These are phyloP conservation scores for Lacanobia oleracea DNA, from an alignment of 2,888 invertebrate genomes.

Conservation along the genomic window DNA sequence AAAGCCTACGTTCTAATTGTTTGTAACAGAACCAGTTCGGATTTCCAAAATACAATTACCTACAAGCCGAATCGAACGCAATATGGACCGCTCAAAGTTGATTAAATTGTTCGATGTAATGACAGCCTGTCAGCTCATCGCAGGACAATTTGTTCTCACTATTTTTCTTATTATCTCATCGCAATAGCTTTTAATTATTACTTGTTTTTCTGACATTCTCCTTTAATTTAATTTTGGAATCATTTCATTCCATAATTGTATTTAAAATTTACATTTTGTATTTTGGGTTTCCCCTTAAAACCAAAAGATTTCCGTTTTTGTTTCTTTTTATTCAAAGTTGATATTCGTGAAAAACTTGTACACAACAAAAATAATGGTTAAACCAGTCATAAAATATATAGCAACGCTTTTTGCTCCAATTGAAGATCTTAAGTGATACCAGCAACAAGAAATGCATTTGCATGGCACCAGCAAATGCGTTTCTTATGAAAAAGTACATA, in stretches of 20 bases:
- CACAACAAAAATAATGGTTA: neutral
- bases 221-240: neutral
- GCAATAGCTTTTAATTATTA: neutral
- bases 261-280: neutral
- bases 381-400: neutral
- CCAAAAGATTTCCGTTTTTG: neutral
- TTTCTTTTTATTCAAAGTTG: neutral
- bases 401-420: neutral
- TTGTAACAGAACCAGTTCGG: neutral
- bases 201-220: neutral
- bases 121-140: conserved; percentile 9
- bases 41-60: conserved; percentile 10
- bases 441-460: conserved; percentile 10
- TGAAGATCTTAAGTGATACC: conserved; percentile 2
- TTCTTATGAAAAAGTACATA: neutral
- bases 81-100: neutral
- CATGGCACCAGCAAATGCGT: neutral
- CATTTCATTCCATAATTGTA: neutral
- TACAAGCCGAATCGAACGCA: neutral
- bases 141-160: neutral
- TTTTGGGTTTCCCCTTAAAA: neutral
- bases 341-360: neutral
- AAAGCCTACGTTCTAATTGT: neutral
- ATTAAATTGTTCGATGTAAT: conserved; percentile 10
- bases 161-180: no score